Evolutionary conservation across 2,797 vertebrate species (phyloP).

Genomic region (Peromyscus eremicus): DNA sequence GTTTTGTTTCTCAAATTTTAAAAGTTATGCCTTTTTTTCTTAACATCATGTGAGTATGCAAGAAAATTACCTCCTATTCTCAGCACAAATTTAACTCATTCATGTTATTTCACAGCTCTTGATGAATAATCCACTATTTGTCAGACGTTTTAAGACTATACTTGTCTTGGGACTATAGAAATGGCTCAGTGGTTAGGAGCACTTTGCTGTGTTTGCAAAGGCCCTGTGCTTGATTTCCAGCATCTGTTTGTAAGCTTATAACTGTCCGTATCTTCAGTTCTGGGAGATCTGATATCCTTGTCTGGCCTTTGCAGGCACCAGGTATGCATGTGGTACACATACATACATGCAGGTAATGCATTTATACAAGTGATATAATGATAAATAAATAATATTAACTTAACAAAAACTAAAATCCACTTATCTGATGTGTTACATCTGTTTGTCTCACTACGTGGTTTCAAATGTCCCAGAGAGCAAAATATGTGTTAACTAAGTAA

Average conservation of each 20-base stretch:
- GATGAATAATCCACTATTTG: background rate
- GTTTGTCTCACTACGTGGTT: background rate
- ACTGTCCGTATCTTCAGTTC: background rate
- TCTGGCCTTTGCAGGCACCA: background rate
- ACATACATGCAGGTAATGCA: background rate
- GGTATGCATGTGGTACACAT: background rate
- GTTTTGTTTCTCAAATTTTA: background rate
- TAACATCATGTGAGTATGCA: background rate
- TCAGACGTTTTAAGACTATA: background rate
- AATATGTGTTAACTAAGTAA: conserved; percentile 30
- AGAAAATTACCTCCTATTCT: background rate
- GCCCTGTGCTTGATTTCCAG: too few species aligned
- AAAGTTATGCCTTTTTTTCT: background rate
- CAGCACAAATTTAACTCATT: background rate
- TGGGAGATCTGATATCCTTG: background rate
- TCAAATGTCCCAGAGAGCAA: background rate
- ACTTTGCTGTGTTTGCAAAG: too few species aligned
- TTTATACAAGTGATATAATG: too few species aligned
- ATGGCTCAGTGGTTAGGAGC: background rate
- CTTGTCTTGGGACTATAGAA: background rate
- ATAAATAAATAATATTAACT: background rate
- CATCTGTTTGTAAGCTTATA: background rate
- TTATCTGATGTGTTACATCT: conserved; percentile 19
- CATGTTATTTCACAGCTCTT: background rate
- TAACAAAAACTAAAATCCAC: background rate